These are phyloP conservation scores for Anastrepha ludens DNA, from an alignment of 1,140 invertebrate species.

Conservation along the genomic window DNA sequence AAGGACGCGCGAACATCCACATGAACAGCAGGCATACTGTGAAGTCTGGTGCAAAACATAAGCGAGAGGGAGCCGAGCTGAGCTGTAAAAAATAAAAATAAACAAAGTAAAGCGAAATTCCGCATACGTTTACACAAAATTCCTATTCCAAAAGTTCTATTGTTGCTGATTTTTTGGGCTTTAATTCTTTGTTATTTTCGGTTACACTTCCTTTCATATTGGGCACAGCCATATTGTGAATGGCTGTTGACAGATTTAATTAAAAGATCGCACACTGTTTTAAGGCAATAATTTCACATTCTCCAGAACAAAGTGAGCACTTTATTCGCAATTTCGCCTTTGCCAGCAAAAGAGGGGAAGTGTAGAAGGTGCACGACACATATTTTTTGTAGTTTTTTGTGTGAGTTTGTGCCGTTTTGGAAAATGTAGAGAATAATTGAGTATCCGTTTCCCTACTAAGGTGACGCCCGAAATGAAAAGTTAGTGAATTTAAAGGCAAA, in stretches of 20 bases:
- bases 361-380: no score
- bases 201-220: neutral
- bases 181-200: neutral
- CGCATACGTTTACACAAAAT: neutral
- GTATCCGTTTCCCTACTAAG: no score
- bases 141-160: neutral
- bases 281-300: neutral
- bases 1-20: neutral
- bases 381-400: no score
- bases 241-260: conserved; percentile 31
- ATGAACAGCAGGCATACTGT: neutral
- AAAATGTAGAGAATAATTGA: no score
- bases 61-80: neutral
- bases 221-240: neutral
- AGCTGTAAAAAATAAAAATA: neutral
- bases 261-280: conserved; percentile 31
- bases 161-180: neutral
- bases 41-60: neutral
- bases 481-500: no score
- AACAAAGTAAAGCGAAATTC: neutral
- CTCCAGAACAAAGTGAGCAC: neutral
- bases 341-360: no score
- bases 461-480: no score
- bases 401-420: no score
- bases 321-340: neutral